Conservation (phyloP, 2,113 vertebrate species). For the Echinops telfairi region DNA sequence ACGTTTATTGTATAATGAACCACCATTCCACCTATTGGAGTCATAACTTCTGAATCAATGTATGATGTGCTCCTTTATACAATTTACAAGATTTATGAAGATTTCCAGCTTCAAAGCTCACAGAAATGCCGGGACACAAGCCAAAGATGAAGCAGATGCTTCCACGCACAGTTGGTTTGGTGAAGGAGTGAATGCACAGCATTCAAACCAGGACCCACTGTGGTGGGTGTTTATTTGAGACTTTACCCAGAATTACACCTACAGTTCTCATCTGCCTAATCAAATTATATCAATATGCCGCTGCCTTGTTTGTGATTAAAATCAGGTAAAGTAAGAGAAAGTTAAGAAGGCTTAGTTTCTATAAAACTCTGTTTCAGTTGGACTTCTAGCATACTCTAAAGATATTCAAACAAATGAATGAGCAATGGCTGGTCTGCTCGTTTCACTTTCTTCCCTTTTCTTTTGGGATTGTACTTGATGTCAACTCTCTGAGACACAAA, state of each 20-base stretch:
- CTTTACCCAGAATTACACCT: slow-evolving; percentile 43
- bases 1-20: slow-evolving; percentile 74
- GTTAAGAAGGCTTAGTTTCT: not conserved
- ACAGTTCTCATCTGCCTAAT: slow-evolving; percentile 57
- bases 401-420: not conserved
- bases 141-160: slow-evolving; percentile 68
- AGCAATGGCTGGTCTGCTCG: not conserved
- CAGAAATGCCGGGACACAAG: slow-evolving; percentile 81
- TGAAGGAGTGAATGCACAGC: slow-evolving; percentile 1
- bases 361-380: not conserved
- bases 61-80: slow-evolving; percentile 67
- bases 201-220: not conserved
- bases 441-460: not conserved
- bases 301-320: not conserved
- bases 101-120: slow-evolving; percentile 82
- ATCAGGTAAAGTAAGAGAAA: not conserved
- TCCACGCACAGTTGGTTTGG: slow-evolving; percentile 22
- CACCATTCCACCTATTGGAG: slow-evolving; percentile 73
- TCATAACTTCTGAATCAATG: slow-evolving; percentile 74
- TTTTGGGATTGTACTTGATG: not conserved
- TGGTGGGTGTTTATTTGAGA: slow-evolving; percentile 39
- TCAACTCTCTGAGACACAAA: not conserved
- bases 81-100: slow-evolving; percentile 78
- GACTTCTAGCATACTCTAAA: not conserved
- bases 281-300: slow-evolving; percentile 39